Evolutionary conservation across 2,113 vertebrate genomes (phyloP).

Genomic region (Dryoscopus gambensis): DNA sequence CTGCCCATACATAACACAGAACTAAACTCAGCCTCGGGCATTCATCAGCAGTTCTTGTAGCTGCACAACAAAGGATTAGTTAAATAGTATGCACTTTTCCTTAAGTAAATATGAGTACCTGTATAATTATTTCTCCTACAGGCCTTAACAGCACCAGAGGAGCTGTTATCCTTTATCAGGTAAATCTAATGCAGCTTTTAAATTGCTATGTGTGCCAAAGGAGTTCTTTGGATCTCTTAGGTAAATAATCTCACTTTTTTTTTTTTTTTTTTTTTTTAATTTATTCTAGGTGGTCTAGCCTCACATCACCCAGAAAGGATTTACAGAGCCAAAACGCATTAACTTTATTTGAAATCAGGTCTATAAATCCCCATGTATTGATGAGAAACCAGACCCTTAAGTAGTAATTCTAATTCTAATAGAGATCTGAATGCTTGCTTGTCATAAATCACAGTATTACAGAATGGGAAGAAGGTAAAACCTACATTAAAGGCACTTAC

Average conservation of each 20-base stretch:
- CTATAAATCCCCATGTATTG: neutral
- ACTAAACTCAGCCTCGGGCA: neutral
- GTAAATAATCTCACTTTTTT: neutral
- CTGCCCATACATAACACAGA: neutral
- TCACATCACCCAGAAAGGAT: neutral
- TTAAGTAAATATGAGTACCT: conserved; percentile 30
- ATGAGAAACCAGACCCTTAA: neutral
- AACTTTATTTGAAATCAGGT: conserved; percentile 10
- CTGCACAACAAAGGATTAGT: conserved; percentile 14
- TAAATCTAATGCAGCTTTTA: conserved; percentile 26
- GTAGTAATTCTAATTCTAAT: conserved; percentile 10
- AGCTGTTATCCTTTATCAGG: conserved; percentile 31
- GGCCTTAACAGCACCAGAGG: conserved; percentile 5
- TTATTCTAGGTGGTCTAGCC: conserved; percentile 1
- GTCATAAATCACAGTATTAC: neutral
- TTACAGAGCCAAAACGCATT: neutral
- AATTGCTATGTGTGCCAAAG: neutral
- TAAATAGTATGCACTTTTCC: conserved; percentile 12
- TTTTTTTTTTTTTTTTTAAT: neutral
- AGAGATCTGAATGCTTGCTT: neutral
- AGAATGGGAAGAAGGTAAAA: neutral
- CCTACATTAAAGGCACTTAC: neutral
- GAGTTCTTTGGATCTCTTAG: neutral
- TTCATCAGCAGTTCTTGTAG: neutral
- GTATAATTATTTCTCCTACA: conserved; percentile 40